Base-by-base conservation (phyloP, 2,113 vertebrate genomes). In the Labeo catla region DNA sequence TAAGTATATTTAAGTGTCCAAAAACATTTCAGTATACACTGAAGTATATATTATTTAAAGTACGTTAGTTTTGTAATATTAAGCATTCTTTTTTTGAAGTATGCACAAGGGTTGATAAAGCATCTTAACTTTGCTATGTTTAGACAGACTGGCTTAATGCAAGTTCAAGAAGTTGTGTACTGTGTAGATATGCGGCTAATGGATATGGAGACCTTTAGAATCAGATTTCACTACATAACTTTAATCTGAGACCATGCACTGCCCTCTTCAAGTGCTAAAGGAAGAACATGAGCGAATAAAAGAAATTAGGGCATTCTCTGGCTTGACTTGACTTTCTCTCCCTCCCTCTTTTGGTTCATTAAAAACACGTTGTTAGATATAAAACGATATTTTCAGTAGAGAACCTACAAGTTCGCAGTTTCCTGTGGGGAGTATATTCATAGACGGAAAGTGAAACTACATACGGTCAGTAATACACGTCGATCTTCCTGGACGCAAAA, bases 361-460 rank as follows among this genome's bases (percentile, higher is more conserved):
- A 11, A 57, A 16, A 78, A 7, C 7, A 57, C 15, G 8, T 36
- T 2, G 39, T 61, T 11, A 2, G 10, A 59, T 34, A 1, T 34
- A 1, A 23, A n/a, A 43, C 1, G 1, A 12, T 15, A 45, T 61
- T 23, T 23, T 8, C 36, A 43, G 34, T 43, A 21, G 11, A 4
- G 19, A n/a, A 79, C n/a, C 5, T 5, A 70, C 3, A 52, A 52
- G 23, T 70, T 54, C 23, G 21, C 61, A 8, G 63, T 78, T 83
- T 50, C 16, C 7, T 10, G 47, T 34, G 50, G 73, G 36, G 63
- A 77, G 74, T 54, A 52, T 84, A 77, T 50, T 49, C 61, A 21
- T 57, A 36, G 79, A 74, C 43, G 28, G 81, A 89, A 85, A 90
- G 80, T 79, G 87, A 88, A 87, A 89, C 81, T 84, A 52, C n/a